Percentiles rank a stretch among this genome's conserved stretches.
phyloP scores from a whole-genome alignment of 2,113 vertebrate genomes.

The Planiliza haematocheilus region DNA sequence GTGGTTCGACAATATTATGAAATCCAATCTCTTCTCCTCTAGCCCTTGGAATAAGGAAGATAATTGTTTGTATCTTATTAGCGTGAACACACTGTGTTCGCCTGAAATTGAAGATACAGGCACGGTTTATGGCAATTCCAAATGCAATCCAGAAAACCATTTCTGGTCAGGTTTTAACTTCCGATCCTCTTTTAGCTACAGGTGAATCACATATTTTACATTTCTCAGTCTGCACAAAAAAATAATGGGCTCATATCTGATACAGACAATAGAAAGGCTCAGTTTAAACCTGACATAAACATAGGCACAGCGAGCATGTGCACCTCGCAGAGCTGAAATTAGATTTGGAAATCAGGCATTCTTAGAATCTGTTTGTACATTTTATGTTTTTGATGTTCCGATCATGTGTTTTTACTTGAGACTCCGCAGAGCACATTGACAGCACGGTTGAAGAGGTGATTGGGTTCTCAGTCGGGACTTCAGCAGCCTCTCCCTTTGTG shows the following conservation, averaged over 20 bases:
- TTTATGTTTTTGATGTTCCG: slow-evolving; percentile 30
- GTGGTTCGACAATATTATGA: neutral
- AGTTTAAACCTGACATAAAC: slow-evolving; percentile 45
- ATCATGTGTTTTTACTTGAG: slow-evolving; percentile 51
- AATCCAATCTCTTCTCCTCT: neutral
- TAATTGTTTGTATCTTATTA: neutral
- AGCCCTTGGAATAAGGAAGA: neutral
- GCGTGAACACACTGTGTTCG: neutral
- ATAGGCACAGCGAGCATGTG: slow-evolving; percentile 3
- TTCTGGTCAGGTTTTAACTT: slow-evolving; percentile 34
- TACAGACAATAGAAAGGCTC: slow-evolving; percentile 28
- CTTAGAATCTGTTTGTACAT: slow-evolving; percentile 56
- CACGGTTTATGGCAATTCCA: neutral
- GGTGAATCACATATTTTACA: slow-evolving; percentile 57
- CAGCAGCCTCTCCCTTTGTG: slow-evolving; percentile 12
- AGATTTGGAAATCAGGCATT: slow-evolving; percentile 43
- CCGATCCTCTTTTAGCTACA: slow-evolving; percentile 50
- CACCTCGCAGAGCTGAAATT: slow-evolving; percentile 27
- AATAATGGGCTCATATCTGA: slow-evolving; percentile 14
- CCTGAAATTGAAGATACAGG: neutral
- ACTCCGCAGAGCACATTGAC: neutral
- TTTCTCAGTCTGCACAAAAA: slow-evolving; percentile 47
- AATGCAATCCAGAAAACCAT: slow-evolving; percentile 3
- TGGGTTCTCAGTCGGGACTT: slow-evolving; percentile 27
- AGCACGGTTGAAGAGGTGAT: slow-evolving; percentile 17